These are phyloP conservation scores for Entosphenus tridentatus DNA, from an alignment of 2,113 vertebrate genomes.

Conservation along the genomic window DNA sequence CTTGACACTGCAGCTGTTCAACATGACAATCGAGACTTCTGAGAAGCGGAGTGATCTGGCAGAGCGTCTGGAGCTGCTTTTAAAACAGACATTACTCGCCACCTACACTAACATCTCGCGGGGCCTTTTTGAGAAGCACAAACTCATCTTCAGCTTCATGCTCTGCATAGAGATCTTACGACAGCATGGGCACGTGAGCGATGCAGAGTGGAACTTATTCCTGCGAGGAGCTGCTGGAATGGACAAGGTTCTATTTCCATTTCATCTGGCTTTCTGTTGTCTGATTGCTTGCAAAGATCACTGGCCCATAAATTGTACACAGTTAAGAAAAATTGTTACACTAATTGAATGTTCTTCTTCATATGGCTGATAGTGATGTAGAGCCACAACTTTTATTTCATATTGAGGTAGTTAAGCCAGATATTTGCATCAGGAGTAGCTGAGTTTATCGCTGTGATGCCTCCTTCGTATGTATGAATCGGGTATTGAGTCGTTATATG, in stretches of 20 bases:
- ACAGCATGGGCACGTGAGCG: constrained; percentile 23
- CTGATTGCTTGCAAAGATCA: too few relatives aligned
- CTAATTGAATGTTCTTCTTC: too few relatives aligned
- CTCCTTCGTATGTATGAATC: too few relatives aligned
- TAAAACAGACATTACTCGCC: constrained; percentile 27
- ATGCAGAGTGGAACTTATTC: constrained; percentile 33
- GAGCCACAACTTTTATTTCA: too few relatives aligned
- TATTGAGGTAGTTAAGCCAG: too few relatives aligned
- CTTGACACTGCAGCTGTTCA: constrained; percentile 26
- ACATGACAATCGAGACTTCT: constrained; percentile 30
- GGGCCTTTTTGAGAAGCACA: constrained; percentile 38
- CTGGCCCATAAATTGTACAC: too few relatives aligned
- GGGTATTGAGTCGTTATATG: too few relatives aligned
- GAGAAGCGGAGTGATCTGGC: constrained; percentile 21
- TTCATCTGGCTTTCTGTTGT: too few relatives aligned
- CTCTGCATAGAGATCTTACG: constrained; percentile 34
- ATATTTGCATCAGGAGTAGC: too few relatives aligned
- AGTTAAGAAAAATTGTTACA: too few relatives aligned
- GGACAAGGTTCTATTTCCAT: constrained; percentile 25
- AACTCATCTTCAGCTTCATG: constrained; percentile 45
- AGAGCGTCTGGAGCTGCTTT: constrained; percentile 22
- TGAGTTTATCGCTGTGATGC: too few relatives aligned
- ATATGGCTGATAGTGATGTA: too few relatives aligned
- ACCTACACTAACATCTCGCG: constrained; percentile 26
- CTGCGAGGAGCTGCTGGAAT: constrained; percentile 22